Base-by-base conservation (phyloP, 2,888 invertebrate genomes). In the Oligia strigilis region DNA sequence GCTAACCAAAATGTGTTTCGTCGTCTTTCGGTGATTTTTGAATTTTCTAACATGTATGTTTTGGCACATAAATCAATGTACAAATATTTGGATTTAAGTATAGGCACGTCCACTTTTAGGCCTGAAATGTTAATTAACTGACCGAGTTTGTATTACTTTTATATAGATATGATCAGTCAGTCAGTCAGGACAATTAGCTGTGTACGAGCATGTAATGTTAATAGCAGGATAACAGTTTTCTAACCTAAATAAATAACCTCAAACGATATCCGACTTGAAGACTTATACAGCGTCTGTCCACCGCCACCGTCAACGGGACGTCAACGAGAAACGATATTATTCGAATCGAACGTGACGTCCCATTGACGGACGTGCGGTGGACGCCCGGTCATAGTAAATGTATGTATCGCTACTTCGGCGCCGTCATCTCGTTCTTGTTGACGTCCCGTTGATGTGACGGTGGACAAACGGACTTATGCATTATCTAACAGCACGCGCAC, bases 231-330 rank as follows among this genome's bases (percentile, higher is more conserved):
- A 17, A 70, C 4, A 29, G 29, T 19, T 29, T 49, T 70, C 8
- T 52, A 8, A 43, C 36, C 55, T 46, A 36, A 65, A 43, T 49
- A 46, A n/a, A 65, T 65, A 49, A 69, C 70, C 23, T 60, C 4
- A 64, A 80, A 79, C 23, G 23, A 52, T 49, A 72, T 52, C 17
- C 14, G 46, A 36, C 23, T 58, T 76, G 36, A n/a, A 40, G 9
- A 58, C 23, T 36, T 36, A 36, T 40, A 65, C 19, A 11, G 40
- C 19, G 40, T 40, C 40, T 65, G 19, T 65, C 11, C 65, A 65
- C 65, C 11, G 40, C 19, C 23, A 65, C 23, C 40, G 19, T 40
- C 40, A 40, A 40, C 4, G 4, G 40, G 40, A 65, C 40, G 40
- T 65, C 23, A 11, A 65, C 11, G 23, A 65, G 4, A 40, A 40